Base-by-base conservation (phyloP, 2,113 vertebrate species). In the Halichoeres trimaculatus region DNA sequence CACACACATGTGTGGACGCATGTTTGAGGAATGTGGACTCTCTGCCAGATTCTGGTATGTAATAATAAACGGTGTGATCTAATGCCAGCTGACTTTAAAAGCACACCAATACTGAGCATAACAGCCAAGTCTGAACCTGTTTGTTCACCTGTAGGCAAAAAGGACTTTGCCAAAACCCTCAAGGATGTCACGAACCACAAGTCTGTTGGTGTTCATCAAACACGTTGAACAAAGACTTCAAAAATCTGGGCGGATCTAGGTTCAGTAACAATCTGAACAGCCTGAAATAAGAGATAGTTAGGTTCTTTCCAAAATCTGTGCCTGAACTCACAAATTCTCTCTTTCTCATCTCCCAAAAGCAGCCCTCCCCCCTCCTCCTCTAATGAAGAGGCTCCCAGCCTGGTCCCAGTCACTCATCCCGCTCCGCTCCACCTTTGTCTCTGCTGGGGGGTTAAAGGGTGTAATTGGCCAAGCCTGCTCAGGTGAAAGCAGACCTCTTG, bases 401-500 rank as follows among this genome's bases (percentile, higher is more conserved):
- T 75, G 65, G 73, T 87, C 63, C 70, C 56, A 56, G 69, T 91
- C 88, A 87, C 81, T 90, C 85, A 86, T 87, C 88, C 75, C 10
- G 14, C 68, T 86, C 60, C 43, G 64, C 78, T 76, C 55, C 59
- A 71, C 76, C 72, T 92, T 87, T 91, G 88, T 90, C 78, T 85
- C 83, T 34, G 36, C 50, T 61, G 51, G 40, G 62, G 61, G 34
- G 52, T 34, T 55, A 51, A 43, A 66, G 61, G 47, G 36, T 41
- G 70, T 90, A 86, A 89, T 90, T 91, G 86, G 85, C 53, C 10
- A 8, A 87, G 76, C 80, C 88, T 43, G 76, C 68, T 88, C 86
- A 86, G 90, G 89, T 90, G 89, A 92, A 90, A 92, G 91, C 90
- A 87, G 88, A 84, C 88, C 88, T 92, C 86, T 90, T 92, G 89